phyloP scores from a whole-genome alignment of 2,888 invertebrate genomes.

The Eupsilia transversa region DNA sequence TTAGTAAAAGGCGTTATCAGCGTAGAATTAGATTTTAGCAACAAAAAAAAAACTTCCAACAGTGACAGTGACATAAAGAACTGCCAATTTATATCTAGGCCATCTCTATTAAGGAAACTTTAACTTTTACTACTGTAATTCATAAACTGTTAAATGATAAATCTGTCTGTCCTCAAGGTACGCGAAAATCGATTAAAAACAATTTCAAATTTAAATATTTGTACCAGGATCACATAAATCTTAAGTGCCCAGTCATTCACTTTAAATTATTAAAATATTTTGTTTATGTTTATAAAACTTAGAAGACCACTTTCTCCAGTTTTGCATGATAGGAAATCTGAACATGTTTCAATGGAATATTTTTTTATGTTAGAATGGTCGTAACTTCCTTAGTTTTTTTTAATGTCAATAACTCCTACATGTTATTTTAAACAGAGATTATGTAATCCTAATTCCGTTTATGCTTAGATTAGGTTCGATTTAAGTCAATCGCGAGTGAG shows the following conservation, averaged over 20 bases:
- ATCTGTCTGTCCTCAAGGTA: not conserved
- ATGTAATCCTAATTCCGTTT: constrained; percentile 10
- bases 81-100: not conserved
- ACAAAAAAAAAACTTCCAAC: not conserved
- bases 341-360: constrained; percentile 21
- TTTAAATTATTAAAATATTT: not conserved
- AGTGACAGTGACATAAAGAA: not conserved
- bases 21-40: not conserved
- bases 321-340: not conserved
- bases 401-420: not conserved
- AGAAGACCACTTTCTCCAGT: constrained; percentile 36
- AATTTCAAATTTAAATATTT: not conserved
- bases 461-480: not conserved
- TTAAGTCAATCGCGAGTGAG: not conserved
- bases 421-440: constrained; percentile 7
- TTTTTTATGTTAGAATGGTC: constrained; percentile 11
- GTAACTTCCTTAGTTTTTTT: not conserved
- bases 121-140: not conserved
- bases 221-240: constrained; percentile 42
- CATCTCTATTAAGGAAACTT: not conserved
- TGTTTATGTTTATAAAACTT: constrained; percentile 6
- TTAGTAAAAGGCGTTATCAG: not conserved
- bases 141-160: not conserved
- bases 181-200: not conserved
- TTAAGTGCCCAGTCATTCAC: not conserved